Base-by-base conservation (phyloP, 2,888 invertebrate species). In the Balanococcus diminutus region DNA sequence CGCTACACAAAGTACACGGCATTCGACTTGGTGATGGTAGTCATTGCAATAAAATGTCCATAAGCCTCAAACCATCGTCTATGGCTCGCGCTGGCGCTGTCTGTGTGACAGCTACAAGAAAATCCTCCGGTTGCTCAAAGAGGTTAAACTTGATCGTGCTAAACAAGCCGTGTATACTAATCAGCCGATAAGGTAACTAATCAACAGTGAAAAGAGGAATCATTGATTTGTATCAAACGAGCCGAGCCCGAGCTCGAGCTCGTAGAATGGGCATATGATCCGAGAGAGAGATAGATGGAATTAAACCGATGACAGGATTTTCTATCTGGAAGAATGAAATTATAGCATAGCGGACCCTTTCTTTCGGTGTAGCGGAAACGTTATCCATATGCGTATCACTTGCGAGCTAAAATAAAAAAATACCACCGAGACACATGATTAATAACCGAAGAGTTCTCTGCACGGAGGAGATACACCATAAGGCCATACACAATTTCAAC, bases 101-200 rank as follows among this genome's bases (percentile, higher is more conserved):
- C n/a, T n/a, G n/a, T n/a, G n/a, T n/a, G n/a, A n/a, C n/a, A n/a
- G n/a, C n/a, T n/a, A 46, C 46, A 46, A 46, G 46, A 46, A 46
- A 46, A 4, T 46, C 46, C 4, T n/a, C 6, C 39, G 39, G 39
- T 42, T 22, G 42, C 36, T 42, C 28, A 82, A 82, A 28, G 82
- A 82, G 82, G 82, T 51, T 51, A 82, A 46, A 39, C 82, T 51
- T 31, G 19, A n/a, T 25, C 22, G 42, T 32, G 72, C 32, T 72
- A 72, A 72, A 72, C 72, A 72, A 72, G 72, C 72, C 72, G 72
- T 61, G 61, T 72, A 46, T 6, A 72, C 32, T 61, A 67, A 36
- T 61, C 84, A 84, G 36, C 61, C 84, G 84, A 56, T 84, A 84
- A 84, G 67, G 84, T 61, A 32, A 36, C 31, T 56, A 84, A 84